These are phyloP conservation scores for Amyelois transitella DNA, from an alignment of 1,140 invertebrate species.

Conservation along the genomic window DNA sequence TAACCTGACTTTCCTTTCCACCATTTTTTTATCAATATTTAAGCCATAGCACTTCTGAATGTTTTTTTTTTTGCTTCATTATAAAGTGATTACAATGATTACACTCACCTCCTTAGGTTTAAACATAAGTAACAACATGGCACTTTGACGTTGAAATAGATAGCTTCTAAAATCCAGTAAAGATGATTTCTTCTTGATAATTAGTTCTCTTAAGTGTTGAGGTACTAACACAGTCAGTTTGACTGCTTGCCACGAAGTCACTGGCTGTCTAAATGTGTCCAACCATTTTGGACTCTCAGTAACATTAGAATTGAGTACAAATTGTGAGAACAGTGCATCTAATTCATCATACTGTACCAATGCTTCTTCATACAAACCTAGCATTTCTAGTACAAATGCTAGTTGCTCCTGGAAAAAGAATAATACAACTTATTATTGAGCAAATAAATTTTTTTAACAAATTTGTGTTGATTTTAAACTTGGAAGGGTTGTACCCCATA, in stretches of 20 bases:
- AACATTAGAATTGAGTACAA: slow-evolving; percentile 92
- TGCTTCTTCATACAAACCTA: slow-evolving; percentile 95
- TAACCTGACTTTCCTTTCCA: too few relatives aligned
- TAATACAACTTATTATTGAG: neutral
- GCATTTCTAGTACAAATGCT: slow-evolving; percentile 95
- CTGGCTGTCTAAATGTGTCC: slow-evolving; percentile 81
- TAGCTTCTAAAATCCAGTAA: slow-evolving; percentile 95
- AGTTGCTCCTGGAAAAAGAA: slow-evolving; percentile 87
- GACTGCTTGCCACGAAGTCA: slow-evolving; percentile 89
- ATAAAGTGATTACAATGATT: neutral
- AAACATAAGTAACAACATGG: slow-evolving; percentile 85
- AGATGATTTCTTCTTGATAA: slow-evolving; percentile 82
- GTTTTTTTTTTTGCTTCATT: neutral
- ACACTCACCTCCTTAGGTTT: slow-evolving; percentile 86
- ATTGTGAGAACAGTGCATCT: slow-evolving; percentile 97
- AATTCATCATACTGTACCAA: slow-evolving; percentile 97
- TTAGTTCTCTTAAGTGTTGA: slow-evolving; percentile 80
- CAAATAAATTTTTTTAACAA: neutral
- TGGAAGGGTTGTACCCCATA: too few relatives aligned
- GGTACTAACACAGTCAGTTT: slow-evolving; percentile 81
- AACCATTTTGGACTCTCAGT: slow-evolving; percentile 90
- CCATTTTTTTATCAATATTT: neutral
- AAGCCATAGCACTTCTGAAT: neutral
- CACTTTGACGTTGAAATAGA: slow-evolving; percentile 94
- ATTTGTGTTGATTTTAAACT: neutral